Evolutionary conservation across 2,113 vertebrate species (phyloP).

Genomic region (Chaenogobius annularis): DNA sequence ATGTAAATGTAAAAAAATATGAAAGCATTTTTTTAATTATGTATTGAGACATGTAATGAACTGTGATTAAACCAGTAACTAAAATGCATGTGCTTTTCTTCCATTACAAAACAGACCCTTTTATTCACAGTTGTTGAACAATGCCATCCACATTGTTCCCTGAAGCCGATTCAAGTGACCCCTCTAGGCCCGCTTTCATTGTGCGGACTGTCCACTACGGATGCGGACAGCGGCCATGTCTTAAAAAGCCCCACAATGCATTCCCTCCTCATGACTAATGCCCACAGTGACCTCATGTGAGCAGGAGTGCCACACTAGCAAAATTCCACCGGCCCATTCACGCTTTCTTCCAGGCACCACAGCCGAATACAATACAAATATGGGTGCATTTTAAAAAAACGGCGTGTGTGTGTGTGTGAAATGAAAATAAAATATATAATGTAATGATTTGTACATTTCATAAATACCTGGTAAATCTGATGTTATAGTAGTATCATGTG

Average conservation of each 20-base stretch:
- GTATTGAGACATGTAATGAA: constrained; percentile 57
- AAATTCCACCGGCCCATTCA: constrained; percentile 75
- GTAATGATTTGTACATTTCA: background rate
- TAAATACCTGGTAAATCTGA: background rate
- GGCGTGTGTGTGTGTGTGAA: background rate
- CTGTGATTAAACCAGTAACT: constrained; percentile 67
- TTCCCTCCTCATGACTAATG: constrained; percentile 78
- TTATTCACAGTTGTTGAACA: constrained; percentile 75
- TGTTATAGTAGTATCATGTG: background rate
- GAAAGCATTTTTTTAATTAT: constrained; percentile 40
- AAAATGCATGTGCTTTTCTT: constrained; percentile 15
- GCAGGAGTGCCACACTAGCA: constrained; percentile 76
- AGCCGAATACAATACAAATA: constrained; percentile 13
- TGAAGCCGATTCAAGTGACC: constrained; percentile 76
- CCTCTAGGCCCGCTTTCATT: constrained; percentile 79
- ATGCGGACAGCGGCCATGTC: constrained; percentile 72
- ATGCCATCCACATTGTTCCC: constrained; percentile 72
- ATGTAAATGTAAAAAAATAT: constrained; percentile 47
- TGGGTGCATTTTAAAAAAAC: background rate
- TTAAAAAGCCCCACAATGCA: constrained; percentile 81
- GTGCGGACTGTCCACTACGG: constrained; percentile 52
- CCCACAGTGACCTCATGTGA: constrained; percentile 76
- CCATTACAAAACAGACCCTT: constrained; percentile 63
- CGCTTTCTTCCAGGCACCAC: constrained; percentile 69
- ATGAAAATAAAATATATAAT: background rate